phyloP scores from a whole-genome alignment of 1,140 invertebrate species.

The Lethrus apterus region DNA sequence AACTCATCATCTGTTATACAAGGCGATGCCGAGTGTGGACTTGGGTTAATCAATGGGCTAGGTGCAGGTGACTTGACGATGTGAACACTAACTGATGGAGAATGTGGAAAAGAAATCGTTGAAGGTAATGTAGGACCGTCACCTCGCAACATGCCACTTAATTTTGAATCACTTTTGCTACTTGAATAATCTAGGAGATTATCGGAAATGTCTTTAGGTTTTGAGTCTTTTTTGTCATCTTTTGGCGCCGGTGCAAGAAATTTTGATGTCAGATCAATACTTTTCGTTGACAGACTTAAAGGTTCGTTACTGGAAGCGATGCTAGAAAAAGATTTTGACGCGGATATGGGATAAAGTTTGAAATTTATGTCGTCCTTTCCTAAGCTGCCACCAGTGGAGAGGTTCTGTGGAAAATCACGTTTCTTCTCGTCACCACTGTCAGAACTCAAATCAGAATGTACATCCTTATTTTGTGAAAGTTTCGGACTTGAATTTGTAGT shows the following conservation, averaged over 20 bases:
- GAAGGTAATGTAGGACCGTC: constrained; percentile 22
- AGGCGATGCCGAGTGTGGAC: constrained; percentile 69
- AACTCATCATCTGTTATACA: constrained; percentile 81
- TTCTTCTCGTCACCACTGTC: constrained; percentile 20
- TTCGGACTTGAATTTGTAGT: constrained; percentile 23
- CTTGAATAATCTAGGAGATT: constrained; percentile 31
- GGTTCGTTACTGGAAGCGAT: constrained; percentile 17
- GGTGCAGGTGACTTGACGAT: constrained; percentile 72
- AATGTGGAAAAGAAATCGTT: constrained; percentile 45
- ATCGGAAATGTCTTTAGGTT: constrained; percentile 23
- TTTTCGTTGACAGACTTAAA: constrained; percentile 24
- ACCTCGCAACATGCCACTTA: too few species aligned
- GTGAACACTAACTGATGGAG: constrained; percentile 66
- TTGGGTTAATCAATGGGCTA: constrained; percentile 58
- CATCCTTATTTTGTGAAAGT: constrained; percentile 9
- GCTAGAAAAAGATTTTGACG: constrained; percentile 15
- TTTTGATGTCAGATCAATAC: constrained; percentile 29
- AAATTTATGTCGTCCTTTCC: constrained; percentile 11
- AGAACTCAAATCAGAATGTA: constrained; percentile 7
- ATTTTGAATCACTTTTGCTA: constrained; percentile 16
- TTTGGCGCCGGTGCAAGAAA: constrained; percentile 31
- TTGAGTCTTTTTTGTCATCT: constrained; percentile 26
- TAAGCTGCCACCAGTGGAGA: neutral
- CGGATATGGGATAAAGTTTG: constrained; percentile 16
- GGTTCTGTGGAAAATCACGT: constrained; percentile 9